A percentile compares a stretch with the other conserved stretches of the same genome.
Conservation (phyloP, 2,797 vertebrate species). For the Sitta carolinensis region DNA sequence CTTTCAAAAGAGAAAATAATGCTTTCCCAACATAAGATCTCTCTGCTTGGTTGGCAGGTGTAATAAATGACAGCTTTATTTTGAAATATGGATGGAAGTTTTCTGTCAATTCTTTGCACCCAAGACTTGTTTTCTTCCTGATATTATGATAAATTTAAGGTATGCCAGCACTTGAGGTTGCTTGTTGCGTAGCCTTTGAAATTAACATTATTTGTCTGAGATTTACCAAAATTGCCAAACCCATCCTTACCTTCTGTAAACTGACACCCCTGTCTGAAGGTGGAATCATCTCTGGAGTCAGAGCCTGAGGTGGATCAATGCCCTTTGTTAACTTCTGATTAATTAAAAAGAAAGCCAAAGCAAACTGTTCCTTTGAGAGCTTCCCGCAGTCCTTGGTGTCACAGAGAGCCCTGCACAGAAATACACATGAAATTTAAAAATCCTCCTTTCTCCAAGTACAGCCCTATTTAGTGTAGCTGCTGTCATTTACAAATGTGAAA, state of each 20-base stretch:
- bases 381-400: slow-evolving; percentile 94
- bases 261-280: slow-evolving; percentile 85
- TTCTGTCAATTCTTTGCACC: neutral
- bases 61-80: slow-evolving; percentile 36
- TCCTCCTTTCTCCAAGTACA: neutral
- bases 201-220: neutral
- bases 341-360: slow-evolving; percentile 94
- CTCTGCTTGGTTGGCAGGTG: slow-evolving; percentile 59
- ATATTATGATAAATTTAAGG: neutral
- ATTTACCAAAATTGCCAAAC: slow-evolving; percentile 6
- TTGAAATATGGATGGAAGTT: neutral
- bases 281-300: slow-evolving; percentile 94
- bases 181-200: neutral
- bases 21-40: slow-evolving; percentile 38
- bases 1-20: neutral
- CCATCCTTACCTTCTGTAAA: slow-evolving; percentile 79
- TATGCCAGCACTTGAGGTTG: neutral
- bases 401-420: slow-evolving; percentile 89
- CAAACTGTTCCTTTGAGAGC: slow-evolving; percentile 95
- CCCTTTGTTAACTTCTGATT: slow-evolving; percentile 93
- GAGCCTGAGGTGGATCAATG: slow-evolving; percentile 89
- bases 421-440: neutral
- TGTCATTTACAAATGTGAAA: neutral
- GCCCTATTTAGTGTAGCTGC: neutral
- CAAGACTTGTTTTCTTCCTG: neutral